Conservation (phyloP, 2,113 vertebrate genomes). For the Lamprologus tigripictilis region DNA sequence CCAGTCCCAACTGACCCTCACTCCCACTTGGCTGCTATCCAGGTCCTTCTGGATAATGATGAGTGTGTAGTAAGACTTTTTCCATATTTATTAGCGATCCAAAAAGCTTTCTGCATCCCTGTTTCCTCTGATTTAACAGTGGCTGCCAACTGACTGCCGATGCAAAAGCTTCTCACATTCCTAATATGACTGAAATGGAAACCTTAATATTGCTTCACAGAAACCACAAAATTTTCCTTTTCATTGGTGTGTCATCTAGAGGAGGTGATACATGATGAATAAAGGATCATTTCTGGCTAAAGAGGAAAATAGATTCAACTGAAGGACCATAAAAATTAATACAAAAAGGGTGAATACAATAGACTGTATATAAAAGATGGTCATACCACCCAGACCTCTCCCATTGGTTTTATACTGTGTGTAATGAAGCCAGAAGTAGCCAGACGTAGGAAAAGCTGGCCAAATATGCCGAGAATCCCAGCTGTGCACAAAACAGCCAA, state of each 20-base stretch:
- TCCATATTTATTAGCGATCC: neutral
- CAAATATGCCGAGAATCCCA: neutral
- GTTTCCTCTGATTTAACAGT: neutral
- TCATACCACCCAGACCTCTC: neutral
- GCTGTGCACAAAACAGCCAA: neutral
- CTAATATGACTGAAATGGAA: neutral
- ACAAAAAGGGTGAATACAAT: neutral
- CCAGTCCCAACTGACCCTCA: neutral
- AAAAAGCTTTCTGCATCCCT: neutral
- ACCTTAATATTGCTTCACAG: neutral
- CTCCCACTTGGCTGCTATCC: neutral
- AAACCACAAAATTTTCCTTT: neutral
- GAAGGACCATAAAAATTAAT: neutral
- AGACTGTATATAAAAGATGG: neutral
- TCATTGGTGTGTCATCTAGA: neutral
- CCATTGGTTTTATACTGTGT: neutral
- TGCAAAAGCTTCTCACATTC: neutral
- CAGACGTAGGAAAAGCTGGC: rapidly evolving
- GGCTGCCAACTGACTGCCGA: neutral
- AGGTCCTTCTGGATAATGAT: neutral
- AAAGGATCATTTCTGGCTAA: neutral
- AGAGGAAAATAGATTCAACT: neutral
- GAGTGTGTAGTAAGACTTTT: neutral
- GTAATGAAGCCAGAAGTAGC: neutral
- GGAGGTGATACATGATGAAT: neutral